Conservation (phyloP, 2,113 vertebrate genomes). For the Erinaceus europaeus region DNA sequence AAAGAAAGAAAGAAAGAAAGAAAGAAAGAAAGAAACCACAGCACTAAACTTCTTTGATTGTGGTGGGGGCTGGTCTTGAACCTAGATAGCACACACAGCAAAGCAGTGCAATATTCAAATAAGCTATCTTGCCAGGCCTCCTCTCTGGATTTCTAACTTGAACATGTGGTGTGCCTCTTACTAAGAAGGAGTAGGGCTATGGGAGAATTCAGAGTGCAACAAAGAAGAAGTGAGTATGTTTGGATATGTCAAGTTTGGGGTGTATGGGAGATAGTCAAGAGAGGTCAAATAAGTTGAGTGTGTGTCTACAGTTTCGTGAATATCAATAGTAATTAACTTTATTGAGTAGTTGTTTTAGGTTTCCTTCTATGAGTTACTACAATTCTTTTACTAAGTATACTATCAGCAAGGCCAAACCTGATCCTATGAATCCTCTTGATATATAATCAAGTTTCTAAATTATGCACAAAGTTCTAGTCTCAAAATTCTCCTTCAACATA, state of each 20-base stretch:
- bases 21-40: too few species aligned
- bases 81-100: too few species aligned
- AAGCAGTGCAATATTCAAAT: too few species aligned
- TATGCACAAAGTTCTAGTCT: neutral
- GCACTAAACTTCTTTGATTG: too few species aligned
- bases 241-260: neutral
- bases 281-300: neutral
- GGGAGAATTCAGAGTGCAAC: neutral
- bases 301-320: neutral
- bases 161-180: neutral
- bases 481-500: neutral
- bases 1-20: too few species aligned
- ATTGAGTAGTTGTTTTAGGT: neutral
- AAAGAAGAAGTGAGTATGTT: neutral
- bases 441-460: slow-evolving; percentile 3
- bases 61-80: too few species aligned
- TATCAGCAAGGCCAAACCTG: neutral
- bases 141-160: neutral
- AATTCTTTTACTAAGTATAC: neutral
- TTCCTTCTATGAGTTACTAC: too few species aligned
- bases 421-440: neutral
- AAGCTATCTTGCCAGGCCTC: too few species aligned
- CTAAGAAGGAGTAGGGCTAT: neutral
- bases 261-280: neutral
- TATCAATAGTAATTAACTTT: neutral